Evolutionary conservation across 2,113 vertebrate species (phyloP).

Genomic region (Leuciscus idus): DNA sequence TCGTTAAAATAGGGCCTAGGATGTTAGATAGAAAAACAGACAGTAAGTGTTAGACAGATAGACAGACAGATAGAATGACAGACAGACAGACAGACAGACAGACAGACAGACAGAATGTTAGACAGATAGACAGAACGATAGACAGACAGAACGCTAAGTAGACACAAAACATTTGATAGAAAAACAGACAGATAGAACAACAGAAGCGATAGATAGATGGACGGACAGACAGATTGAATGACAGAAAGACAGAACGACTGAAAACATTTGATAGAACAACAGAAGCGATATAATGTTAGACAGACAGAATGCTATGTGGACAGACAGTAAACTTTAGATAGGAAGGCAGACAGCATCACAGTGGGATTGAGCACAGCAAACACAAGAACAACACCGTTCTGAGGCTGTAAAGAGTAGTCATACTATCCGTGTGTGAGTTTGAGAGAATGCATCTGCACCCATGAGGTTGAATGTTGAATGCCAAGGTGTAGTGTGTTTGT

Average conservation of each 20-base stretch:
- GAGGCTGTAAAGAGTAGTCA: background rate
- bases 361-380: background rate
- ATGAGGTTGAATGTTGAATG: slow-evolving; percentile 13
- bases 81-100: no score
- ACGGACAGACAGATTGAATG: background rate
- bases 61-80: no score
- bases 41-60: no score
- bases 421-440: background rate
- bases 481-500: slow-evolving; percentile 26
- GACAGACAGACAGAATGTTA: no score
- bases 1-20: no score
- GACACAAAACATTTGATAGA: background rate
- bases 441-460: background rate
- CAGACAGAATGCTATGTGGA: background rate
- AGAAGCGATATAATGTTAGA: background rate
- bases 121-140: no score
- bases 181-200: background rate
- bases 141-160: no score
- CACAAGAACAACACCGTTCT: background rate
- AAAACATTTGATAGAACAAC: background rate
- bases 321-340: background rate
- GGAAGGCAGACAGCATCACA: background rate
- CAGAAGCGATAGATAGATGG: background rate
- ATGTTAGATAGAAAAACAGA: no score
- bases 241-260: background rate